A percentile compares a stretch with the other conserved stretches of the same genome.
Evolutionary conservation across 2,888 invertebrate genomes (phyloP).

Genomic region (Galerucella pusilla): DNA sequence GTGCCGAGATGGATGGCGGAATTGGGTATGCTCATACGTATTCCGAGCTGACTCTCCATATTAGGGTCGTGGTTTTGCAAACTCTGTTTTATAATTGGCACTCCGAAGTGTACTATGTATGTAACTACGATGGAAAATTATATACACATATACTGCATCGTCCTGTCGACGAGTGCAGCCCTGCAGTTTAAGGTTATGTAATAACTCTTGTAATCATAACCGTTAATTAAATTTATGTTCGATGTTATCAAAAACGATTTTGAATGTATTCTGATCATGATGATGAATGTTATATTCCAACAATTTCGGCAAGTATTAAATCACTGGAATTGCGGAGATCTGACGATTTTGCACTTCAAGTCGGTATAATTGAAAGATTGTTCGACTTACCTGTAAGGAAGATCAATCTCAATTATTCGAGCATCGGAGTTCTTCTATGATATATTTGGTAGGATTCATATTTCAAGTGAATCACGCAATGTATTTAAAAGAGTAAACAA

Average conservation of each 20-base stretch:
- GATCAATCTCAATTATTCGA: no score
- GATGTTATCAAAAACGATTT: conserved; percentile 8
- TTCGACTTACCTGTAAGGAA: no score
- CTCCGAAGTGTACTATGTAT: background rate
- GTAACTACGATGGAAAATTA: background rate
- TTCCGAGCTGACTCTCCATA: background rate
- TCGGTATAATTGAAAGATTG: no score
- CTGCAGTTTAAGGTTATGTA: conserved; percentile 7
- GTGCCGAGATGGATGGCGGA: no score
- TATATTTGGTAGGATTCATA: no score
- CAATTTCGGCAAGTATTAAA: background rate
- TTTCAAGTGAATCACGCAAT: no score
- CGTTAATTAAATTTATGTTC: conserved; percentile 18
- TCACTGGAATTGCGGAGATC: background rate
- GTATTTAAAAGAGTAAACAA: no score
- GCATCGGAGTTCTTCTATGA: no score
- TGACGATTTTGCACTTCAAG: background rate
- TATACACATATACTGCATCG: background rate
- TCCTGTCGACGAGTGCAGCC: background rate
- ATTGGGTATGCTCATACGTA: no score
- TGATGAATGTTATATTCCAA: background rate
- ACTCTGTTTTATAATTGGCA: conserved; percentile 4
- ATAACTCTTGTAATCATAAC: conserved; percentile 17
- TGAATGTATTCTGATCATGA: background rate
- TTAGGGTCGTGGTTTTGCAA: background rate